A percentile compares a stretch with the other conserved stretches of the same genome.
phyloP scores from a whole-genome alignment of 1,140 invertebrate genomes.

The Drosophila hydei region DNA sequence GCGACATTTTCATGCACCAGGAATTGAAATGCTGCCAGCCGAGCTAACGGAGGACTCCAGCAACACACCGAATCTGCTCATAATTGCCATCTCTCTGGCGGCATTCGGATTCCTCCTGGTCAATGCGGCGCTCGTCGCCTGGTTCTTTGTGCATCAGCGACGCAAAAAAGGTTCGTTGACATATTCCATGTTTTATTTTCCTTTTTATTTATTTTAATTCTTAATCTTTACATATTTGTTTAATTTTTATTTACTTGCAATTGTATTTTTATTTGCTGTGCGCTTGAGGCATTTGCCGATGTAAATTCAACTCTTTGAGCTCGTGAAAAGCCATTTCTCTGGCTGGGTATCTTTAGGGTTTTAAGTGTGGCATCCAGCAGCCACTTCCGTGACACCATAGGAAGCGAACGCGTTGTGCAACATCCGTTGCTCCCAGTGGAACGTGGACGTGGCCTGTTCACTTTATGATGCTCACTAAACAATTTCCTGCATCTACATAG shows the following conservation, averaged over 20 bases:
- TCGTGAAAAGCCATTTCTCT: conserved; percentile 19
- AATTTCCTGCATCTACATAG: conserved; percentile 73
- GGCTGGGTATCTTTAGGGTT: neutral
- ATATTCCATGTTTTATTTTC: conserved; percentile 7
- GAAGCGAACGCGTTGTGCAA: conserved; percentile 68
- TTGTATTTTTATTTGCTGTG: conserved; percentile 1
- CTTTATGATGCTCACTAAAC: conserved; percentile 76
- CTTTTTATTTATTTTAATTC: conserved; percentile 32
- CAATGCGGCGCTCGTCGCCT: conserved; percentile 92
- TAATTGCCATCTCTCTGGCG: conserved; percentile 92
- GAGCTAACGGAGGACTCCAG: conserved; percentile 87
- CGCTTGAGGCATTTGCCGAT: neutral
- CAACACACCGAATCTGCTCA: conserved; percentile 90
- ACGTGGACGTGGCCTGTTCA: conserved; percentile 23
- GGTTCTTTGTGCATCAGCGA: conserved; percentile 91
- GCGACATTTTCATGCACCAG: conserved; percentile 70
- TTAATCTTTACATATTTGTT: too few species aligned
- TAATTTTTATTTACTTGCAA: conserved; percentile 13
- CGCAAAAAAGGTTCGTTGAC: conserved; percentile 87
- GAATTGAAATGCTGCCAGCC: conserved; percentile 87
- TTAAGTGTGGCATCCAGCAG: conserved; percentile 23
- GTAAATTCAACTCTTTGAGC: conserved; percentile 12
- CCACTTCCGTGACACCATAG: conserved; percentile 72
- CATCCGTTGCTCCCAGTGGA: conserved; percentile 55
- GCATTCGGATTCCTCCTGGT: conserved; percentile 91